Evolutionary conservation across 2,888 invertebrate species (phyloP).

Genomic region (Reticulitermes lucifugus): DNA sequence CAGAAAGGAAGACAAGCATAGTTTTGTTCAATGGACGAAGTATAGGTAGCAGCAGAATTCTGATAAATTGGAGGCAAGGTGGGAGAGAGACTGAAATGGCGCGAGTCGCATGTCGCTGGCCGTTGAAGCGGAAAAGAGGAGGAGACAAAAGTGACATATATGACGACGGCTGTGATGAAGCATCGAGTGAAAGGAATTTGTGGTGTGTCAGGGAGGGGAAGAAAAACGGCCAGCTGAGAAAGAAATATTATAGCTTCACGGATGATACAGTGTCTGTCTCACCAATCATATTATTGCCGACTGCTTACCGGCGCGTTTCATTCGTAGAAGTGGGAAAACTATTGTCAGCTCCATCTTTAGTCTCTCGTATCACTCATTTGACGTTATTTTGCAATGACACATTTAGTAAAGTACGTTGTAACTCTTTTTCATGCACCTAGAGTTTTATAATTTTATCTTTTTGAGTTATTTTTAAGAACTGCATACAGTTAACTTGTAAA

Average conservation of each 20-base stretch:
- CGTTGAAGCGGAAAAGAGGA: neutral
- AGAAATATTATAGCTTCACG: neutral
- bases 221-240: neutral
- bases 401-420: too few relatives aligned
- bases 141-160: slow-evolving; percentile 4
- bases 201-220: neutral
- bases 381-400: too few relatives aligned
- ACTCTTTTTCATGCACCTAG: too few relatives aligned
- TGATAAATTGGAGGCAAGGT: neutral
- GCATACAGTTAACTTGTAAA: too few relatives aligned
- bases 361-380: too few relatives aligned
- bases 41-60: neutral
- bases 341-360: too few relatives aligned
- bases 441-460: too few relatives aligned
- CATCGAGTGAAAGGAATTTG: neutral
- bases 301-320: neutral
- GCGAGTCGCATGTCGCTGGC: neutral
- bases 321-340: neutral
- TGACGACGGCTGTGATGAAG: slow-evolving; percentile 9
- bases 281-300: neutral
- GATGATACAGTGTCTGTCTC: neutral
- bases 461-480: too few relatives aligned
- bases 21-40: neutral
- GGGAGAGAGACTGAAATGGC: neutral
- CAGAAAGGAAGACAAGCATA: neutral